Evolutionary conservation across 2,888 invertebrate genomes (phyloP).

Genomic region (Periphyllus acericola): DNA sequence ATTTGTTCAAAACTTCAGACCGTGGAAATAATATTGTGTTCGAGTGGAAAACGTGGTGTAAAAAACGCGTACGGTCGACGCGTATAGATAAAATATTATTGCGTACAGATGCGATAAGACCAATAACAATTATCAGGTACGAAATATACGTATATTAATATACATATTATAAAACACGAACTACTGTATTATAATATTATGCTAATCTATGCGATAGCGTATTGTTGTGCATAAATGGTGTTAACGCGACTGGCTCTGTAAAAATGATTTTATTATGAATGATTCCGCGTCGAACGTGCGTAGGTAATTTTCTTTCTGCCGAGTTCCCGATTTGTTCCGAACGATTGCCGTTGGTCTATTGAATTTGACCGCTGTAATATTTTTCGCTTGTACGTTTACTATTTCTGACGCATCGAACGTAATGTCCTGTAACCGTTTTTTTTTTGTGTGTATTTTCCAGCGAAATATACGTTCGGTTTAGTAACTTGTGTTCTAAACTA

Average conservation of each 20-base stretch:
- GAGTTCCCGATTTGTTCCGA: background rate
- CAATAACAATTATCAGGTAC: background rate
- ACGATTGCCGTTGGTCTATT: no score
- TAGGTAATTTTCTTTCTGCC: background rate
- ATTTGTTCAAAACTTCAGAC: background rate
- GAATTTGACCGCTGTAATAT: no score
- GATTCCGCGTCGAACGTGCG: background rate
- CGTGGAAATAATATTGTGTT: background rate
- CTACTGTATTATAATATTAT: background rate
- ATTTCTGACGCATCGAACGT: no score
- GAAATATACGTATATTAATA: background rate
- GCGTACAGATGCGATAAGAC: background rate
- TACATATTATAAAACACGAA: no score
- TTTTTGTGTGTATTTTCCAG: no score
- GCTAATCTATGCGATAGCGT: background rate
- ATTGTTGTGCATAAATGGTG: background rate
- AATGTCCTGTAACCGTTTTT: no score
- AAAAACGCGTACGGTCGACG: background rate
- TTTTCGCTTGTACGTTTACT: no score
- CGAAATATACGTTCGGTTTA: no score
- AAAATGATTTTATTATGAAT: background rate
- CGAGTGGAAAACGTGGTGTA: background rate
- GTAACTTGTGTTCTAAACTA: no score
- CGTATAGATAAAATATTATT: background rate
- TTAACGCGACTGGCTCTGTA: background rate